Percentiles rank a stretch among this genome's conserved stretches.
phyloP scores from a whole-genome alignment of 2,113 vertebrate species.

The Australoheros scitulus region DNA sequence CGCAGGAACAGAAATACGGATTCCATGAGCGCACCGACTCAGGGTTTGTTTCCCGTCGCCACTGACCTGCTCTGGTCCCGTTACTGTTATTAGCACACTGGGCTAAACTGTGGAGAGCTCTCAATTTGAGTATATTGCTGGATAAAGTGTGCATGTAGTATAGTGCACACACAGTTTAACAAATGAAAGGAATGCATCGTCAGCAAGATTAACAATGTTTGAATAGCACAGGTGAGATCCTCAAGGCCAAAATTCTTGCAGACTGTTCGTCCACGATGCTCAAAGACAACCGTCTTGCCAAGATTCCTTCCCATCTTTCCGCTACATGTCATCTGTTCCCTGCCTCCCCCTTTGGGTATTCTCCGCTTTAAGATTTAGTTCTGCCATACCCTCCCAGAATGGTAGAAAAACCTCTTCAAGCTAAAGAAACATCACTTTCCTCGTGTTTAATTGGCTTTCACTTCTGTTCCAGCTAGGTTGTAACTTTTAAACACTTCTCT shows the following conservation, averaged over 20 bases:
- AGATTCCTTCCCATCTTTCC: background rate
- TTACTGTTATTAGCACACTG: slow-evolving; percentile 58
- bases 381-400: background rate
- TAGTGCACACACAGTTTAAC: background rate
- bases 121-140: slow-evolving; percentile 6
- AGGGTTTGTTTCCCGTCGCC: slow-evolving; percentile 56
- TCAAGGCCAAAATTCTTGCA: slow-evolving; percentile 40
- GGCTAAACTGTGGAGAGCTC: slow-evolving; percentile 44
- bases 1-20: slow-evolving; percentile 64
- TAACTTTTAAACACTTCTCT: slow-evolving; percentile 37
- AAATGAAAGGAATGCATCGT: slow-evolving; percentile 40
- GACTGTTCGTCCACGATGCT: slow-evolving; percentile 30
- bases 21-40: slow-evolving; percentile 11
- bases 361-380: background rate
- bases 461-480: slow-evolving; percentile 10
- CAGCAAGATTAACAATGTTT: slow-evolving; percentile 41
- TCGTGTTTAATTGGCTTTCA: slow-evolving; percentile 7
- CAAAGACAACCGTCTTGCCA: slow-evolving; percentile 22
- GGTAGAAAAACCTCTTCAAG: background rate
- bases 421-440: background rate
- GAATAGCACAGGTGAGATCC: slow-evolving; percentile 60
- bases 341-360: background rate
- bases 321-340: slow-evolving; percentile 8
- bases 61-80: slow-evolving; percentile 49
- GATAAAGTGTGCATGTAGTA: background rate